Evolutionary conservation across 1,140 invertebrate genomes (phyloP).

Genomic region (Catajapyx aquilonaris): DNA sequence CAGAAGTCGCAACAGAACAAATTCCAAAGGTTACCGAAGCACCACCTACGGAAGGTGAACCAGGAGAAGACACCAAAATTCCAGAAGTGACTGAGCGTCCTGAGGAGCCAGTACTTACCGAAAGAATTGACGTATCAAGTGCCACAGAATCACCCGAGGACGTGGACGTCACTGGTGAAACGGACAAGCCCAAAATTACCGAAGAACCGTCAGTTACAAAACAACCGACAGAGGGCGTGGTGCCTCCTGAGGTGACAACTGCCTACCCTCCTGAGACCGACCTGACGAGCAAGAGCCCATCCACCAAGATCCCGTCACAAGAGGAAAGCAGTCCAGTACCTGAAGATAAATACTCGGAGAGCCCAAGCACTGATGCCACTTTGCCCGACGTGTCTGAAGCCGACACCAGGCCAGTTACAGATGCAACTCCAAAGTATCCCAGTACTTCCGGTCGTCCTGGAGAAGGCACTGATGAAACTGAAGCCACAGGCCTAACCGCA

Average conservation of each 20-base stretch:
- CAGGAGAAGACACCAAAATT: not conserved
- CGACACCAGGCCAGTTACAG: too few relatives aligned
- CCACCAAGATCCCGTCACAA: too few relatives aligned
- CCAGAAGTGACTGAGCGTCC: not conserved
- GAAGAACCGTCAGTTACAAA: not conserved
- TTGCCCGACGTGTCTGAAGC: too few relatives aligned
- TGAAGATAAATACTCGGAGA: too few relatives aligned
- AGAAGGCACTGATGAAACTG: too few relatives aligned
- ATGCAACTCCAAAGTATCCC: too few relatives aligned
- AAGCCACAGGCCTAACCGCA: too few relatives aligned
- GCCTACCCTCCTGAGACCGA: too few relatives aligned
- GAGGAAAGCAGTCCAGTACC: too few relatives aligned
- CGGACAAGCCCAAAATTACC: not conserved
- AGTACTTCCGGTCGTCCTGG: too few relatives aligned
- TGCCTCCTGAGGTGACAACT: not conserved
- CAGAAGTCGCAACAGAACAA: not conserved
- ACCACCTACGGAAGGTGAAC: constrained; percentile 6
- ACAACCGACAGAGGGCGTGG: not conserved
- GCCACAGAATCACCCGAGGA: not conserved
- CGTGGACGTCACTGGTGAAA: not conserved
- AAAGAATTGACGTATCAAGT: not conserved
- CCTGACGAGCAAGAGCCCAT: not conserved
- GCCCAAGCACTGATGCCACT: too few relatives aligned
- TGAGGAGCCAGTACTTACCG: not conserved
- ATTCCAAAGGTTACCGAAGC: constrained; percentile 5